Conservation (phyloP, 2,797 vertebrate genomes). For the Alectoris magna region DNA sequence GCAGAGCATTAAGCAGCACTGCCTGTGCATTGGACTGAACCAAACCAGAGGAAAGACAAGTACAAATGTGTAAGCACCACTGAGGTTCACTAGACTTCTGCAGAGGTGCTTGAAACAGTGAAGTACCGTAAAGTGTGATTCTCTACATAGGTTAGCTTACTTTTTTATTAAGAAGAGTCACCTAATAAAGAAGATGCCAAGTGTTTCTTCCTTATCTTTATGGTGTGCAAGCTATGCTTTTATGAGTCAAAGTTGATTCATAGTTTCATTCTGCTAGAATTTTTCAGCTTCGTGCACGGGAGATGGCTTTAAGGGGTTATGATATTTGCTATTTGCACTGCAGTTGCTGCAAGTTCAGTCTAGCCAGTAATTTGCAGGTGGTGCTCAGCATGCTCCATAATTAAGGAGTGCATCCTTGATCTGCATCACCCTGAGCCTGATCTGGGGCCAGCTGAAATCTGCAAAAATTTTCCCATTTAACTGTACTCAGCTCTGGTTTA, state of each 20-base stretch:
- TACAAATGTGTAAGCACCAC: not conserved
- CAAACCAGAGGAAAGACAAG: not conserved
- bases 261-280: not conserved
- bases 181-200: not conserved
- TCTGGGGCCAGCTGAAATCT: not conserved
- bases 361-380: not conserved
- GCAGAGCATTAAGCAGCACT: conserved; percentile 29
- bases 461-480: not conserved
- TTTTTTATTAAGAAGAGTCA: not conserved
- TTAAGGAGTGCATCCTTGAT: not conserved
- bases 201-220: not conserved
- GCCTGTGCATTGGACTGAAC: conserved; percentile 38
- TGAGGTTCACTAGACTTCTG: not conserved
- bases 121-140: not conserved
- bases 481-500: not conserved
- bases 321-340: not conserved
- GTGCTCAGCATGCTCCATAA: not conserved
- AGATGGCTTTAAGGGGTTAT: not conserved
- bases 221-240: not conserved
- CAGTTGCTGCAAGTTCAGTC: not conserved
- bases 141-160: not conserved
- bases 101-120: not conserved
- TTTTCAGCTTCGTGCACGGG: not conserved
- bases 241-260: conserved; percentile 15
- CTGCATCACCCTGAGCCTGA: not conserved